Conservation (phyloP, 2,888 invertebrate genomes). For the Seira ritae region DNA sequence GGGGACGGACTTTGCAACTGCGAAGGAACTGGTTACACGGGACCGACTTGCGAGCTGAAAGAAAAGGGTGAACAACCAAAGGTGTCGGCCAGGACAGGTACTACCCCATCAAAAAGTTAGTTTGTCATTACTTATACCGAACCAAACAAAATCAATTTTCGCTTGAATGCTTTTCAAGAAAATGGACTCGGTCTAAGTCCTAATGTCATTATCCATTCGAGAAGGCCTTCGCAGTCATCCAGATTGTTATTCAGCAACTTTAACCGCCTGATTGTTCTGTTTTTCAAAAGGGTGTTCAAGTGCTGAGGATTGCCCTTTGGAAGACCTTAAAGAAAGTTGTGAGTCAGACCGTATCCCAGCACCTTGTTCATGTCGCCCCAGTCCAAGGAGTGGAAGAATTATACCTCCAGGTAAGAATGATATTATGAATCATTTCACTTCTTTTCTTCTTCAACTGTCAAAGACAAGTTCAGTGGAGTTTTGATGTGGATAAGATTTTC, state of each 20-base stretch:
- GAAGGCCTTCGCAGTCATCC: too few relatives aligned
- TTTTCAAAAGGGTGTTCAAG: conserved; percentile 30
- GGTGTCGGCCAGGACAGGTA: conserved; percentile 59
- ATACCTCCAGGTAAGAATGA: conserved; percentile 32
- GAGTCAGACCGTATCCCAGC: conserved; percentile 23
- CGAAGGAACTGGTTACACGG: conserved; percentile 49
- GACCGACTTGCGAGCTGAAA: conserved; percentile 57
- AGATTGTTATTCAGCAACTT: too few relatives aligned
- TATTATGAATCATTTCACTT: neutral
- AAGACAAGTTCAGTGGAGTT: neutral
- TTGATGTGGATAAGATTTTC: neutral
- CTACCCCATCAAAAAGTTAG: too few relatives aligned
- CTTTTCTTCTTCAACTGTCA: neutral
- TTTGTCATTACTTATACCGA: too few relatives aligned
- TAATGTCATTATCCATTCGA: too few relatives aligned
- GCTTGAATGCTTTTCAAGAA: too few relatives aligned
- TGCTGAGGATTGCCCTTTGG: conserved; percentile 28
- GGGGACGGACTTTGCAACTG: conserved; percentile 55
- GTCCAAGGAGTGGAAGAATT: conserved; percentile 15
- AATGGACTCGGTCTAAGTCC: too few relatives aligned
- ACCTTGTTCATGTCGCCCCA: conserved; percentile 56
- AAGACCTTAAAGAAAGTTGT: conserved; percentile 24
- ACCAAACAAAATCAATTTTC: too few relatives aligned
- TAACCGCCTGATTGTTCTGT: too few relatives aligned
- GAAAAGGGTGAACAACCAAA: conserved; percentile 46